phyloP scores from a whole-genome alignment of 2,113 vertebrate genomes.

The Arothron firmamentum region DNA sequence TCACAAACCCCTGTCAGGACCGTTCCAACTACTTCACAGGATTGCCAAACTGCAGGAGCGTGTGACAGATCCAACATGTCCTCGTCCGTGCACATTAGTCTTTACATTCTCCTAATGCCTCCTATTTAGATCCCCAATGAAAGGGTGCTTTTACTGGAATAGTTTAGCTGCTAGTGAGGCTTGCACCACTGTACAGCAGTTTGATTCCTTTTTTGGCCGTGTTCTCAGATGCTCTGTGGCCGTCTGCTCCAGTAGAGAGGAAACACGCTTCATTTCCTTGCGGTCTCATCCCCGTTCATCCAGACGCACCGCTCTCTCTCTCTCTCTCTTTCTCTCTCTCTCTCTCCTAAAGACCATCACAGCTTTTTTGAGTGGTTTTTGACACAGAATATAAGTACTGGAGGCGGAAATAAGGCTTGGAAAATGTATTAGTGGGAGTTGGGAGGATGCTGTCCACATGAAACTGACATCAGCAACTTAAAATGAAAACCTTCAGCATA shows the following conservation, averaged over 20 bases:
- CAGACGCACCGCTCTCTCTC: slow-evolving; percentile 17
- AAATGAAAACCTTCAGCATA: slow-evolving; percentile 49
- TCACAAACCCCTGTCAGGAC: slow-evolving; percentile 7
- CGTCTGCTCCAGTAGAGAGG: slow-evolving; percentile 52
- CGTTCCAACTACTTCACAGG: slow-evolving; percentile 15
- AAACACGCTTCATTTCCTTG: slow-evolving; percentile 62
- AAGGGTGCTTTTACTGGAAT: slow-evolving; percentile 73
- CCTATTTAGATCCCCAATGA: slow-evolving; percentile 37
- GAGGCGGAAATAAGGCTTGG: neutral
- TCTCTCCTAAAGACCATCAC: slow-evolving; percentile 32
- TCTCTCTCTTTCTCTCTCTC: neutral
- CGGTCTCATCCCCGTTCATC: slow-evolving; percentile 31
- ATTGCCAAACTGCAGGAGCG: neutral
- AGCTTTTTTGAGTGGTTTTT: slow-evolving; percentile 22
- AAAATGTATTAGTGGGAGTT: too few species aligned
- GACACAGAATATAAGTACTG: slow-evolving; percentile 1
- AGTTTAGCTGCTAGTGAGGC: slow-evolving; percentile 67
- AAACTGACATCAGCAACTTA: slow-evolving; percentile 62
- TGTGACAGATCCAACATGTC: slow-evolving; percentile 1
- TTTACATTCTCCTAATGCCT: slow-evolving; percentile 46
- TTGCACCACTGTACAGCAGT: slow-evolving; percentile 41
- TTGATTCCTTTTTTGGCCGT: slow-evolving; percentile 79
- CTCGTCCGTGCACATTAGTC: slow-evolving; percentile 33
- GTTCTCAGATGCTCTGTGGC: slow-evolving; percentile 62
- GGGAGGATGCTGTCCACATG: neutral